Evolutionary conservation across 2,888 invertebrate species (phyloP).

Genomic region (Thymelicus sylvestris): DNA sequence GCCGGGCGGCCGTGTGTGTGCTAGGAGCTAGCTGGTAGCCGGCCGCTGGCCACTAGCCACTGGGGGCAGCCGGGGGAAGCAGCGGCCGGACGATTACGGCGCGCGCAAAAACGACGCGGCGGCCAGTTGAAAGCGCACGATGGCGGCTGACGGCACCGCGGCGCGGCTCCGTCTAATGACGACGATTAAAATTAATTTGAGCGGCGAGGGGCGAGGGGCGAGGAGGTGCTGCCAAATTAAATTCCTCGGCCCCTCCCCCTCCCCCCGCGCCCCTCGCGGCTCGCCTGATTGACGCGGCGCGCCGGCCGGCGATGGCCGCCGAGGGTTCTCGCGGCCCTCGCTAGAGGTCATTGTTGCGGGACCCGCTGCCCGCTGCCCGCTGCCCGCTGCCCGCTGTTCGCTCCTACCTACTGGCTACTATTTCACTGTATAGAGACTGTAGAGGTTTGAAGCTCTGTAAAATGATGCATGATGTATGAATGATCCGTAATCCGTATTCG

Average conservation of each 20-base stretch:
- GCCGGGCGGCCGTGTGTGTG: slow-evolving; percentile 34
- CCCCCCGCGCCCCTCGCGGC: slow-evolving; percentile 22
- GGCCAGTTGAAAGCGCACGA: slow-evolving; percentile 50
- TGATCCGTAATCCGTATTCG: too few relatives aligned
- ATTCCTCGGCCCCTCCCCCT: slow-evolving; percentile 56
- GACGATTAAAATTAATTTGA: slow-evolving; percentile 82
- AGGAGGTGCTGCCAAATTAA: slow-evolving; percentile 64
- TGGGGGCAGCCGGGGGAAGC: slow-evolving; percentile 27
- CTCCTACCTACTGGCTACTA: too few relatives aligned
- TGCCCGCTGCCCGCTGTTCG: too few relatives aligned
- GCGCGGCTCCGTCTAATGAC: slow-evolving; percentile 65
- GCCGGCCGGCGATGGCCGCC: slow-evolving; percentile 35
- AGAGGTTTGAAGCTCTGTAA: too few relatives aligned
- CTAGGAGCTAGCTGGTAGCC: slow-evolving; percentile 45
- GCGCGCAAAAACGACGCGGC: slow-evolving; percentile 50
- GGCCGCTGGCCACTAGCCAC: too few relatives aligned
- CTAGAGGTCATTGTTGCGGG: slow-evolving; percentile 7
- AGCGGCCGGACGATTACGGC: slow-evolving; percentile 10
- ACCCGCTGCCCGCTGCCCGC: too few relatives aligned
- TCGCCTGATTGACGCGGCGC: slow-evolving; percentile 36
- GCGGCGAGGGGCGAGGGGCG: slow-evolving; percentile 55
- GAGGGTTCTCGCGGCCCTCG: slow-evolving; percentile 1
- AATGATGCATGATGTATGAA: too few relatives aligned
- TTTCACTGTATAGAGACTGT: too few relatives aligned
- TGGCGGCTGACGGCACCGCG: slow-evolving; percentile 31